Conservation (phyloP, 2,113 vertebrate species). For the Megaleporinus macrocephalus region DNA sequence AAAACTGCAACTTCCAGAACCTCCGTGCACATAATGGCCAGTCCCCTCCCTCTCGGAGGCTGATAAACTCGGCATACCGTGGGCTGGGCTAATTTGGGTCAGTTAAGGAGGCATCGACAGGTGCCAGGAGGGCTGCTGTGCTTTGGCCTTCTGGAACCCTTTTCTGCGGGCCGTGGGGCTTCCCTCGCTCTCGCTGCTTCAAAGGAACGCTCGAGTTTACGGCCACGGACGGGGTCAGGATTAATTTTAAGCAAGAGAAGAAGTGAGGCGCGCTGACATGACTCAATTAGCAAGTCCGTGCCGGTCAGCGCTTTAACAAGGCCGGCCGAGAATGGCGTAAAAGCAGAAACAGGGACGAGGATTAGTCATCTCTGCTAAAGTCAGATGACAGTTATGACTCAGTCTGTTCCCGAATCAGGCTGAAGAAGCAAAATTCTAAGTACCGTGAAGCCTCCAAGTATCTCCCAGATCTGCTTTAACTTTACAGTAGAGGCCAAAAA, state of each 20-base stretch:
- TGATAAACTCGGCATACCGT: not conserved
- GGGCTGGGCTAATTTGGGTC: slow-evolving; percentile 30
- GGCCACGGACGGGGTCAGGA: slow-evolving; percentile 36
- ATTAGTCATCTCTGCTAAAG: not conserved
- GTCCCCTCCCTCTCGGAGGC: slow-evolving; percentile 44
- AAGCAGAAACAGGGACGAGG: not conserved
- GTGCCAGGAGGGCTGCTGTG: slow-evolving; percentile 8
- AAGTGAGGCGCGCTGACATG: slow-evolving; percentile 35
- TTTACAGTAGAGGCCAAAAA: no score
- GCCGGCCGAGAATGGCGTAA: not conserved
- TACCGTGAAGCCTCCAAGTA: no score
- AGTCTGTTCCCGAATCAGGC: not conserved
- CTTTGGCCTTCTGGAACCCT: not conserved
- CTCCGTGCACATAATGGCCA: slow-evolving; percentile 25
- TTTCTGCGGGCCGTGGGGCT: slow-evolving; percentile 12
- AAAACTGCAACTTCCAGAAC: slow-evolving; percentile 35
- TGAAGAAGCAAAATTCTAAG: not conserved
- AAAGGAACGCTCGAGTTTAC: slow-evolving; percentile 16
- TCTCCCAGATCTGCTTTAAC: no score
- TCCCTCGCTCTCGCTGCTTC: slow-evolving; percentile 31
- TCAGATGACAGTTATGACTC: not conserved
- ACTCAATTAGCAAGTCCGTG: slow-evolving; percentile 41
- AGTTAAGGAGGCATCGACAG: not conserved
- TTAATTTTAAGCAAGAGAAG: slow-evolving; percentile 48
- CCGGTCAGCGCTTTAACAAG: slow-evolving; percentile 2